These are phyloP conservation scores for Phortica magna DNA, from an alignment of 2,888 invertebrate species.

Conservation along the genomic window DNA sequence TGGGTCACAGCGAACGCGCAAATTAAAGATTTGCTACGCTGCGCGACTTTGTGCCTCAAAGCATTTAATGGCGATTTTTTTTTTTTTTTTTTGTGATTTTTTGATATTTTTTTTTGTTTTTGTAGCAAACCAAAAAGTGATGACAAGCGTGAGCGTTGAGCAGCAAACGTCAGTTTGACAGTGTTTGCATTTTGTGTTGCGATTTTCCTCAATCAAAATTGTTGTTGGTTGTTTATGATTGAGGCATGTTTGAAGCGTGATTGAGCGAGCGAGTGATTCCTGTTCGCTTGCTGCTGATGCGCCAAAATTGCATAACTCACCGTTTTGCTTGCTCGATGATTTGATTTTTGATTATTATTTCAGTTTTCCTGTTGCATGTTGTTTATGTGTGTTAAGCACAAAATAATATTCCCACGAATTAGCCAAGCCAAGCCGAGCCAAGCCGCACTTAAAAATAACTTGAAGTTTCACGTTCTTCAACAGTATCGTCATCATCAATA, in stretches of 20 bases:
- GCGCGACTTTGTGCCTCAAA: constrained; percentile 62
- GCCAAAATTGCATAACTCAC: constrained; percentile 59
- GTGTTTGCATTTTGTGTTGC: constrained; percentile 48
- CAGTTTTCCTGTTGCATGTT: constrained; percentile 36
- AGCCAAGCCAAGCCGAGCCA: constrained; percentile 44
- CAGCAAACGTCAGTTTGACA: constrained; percentile 62
- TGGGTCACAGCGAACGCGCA: constrained; percentile 29
- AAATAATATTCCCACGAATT: constrained; percentile 66
- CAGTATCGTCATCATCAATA: constrained; percentile 8
- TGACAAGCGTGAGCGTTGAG: constrained; percentile 15
- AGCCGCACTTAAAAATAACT: constrained; percentile 27
- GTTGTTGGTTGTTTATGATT: constrained; percentile 1
- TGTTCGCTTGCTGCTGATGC: constrained; percentile 47
- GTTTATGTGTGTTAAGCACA: constrained; percentile 49
- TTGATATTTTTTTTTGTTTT: constrained; percentile 50
- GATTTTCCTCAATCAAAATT: background rate
- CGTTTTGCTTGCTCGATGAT: constrained; percentile 38
- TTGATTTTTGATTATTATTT: constrained; percentile 49
- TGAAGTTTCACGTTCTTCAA: constrained; percentile 47
- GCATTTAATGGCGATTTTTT: constrained; percentile 40
- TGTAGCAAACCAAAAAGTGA: constrained; percentile 41
- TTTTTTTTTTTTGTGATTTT: background rate
- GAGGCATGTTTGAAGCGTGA: constrained; percentile 3
- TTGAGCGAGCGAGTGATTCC: background rate
- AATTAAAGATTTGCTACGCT: constrained; percentile 66